Conservation (phyloP, 2,888 invertebrate genomes). For the Amaurobius ferox region DNA sequence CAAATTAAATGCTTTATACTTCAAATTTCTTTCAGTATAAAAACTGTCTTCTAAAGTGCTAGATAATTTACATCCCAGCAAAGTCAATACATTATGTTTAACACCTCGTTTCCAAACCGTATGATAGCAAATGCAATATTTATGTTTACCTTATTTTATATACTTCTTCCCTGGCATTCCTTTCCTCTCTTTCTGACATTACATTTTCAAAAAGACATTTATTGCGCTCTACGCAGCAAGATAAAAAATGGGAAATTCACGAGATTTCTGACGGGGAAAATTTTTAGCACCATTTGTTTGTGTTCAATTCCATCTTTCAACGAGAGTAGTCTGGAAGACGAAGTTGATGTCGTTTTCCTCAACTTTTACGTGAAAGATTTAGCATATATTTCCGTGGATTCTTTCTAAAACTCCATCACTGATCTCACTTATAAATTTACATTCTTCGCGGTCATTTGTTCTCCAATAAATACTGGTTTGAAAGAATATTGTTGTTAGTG, state of each 20-base stretch:
- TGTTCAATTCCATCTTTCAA: conserved; percentile 14
- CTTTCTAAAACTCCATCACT: too few species aligned
- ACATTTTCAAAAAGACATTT: background rate
- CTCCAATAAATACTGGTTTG: too few species aligned
- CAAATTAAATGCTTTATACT: too few species aligned
- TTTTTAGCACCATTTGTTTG: conserved; percentile 14
- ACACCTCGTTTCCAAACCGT: too few species aligned
- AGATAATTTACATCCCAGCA: too few species aligned
- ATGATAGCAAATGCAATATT: too few species aligned
- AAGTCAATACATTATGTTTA: too few species aligned
- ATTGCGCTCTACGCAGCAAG: conserved; percentile 7
- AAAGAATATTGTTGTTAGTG: too few species aligned
- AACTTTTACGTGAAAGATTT: conserved; percentile 2
- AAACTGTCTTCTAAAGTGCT: too few species aligned
- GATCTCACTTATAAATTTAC: too few species aligned
- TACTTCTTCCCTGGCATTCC: background rate
- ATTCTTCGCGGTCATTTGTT: too few species aligned
- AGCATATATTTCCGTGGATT: background rate
- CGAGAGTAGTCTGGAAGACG: background rate
- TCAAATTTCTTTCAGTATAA: too few species aligned
- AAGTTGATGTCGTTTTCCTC: background rate
- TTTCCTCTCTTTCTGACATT: background rate
- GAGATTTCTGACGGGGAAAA: background rate
- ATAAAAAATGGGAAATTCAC: conserved; percentile 11
- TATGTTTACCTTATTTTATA: background rate